Evolutionary conservation across 37 sponge, comb jelly and placozoan genomes (phyloP).

Genomic region (Ephydatia muelleri): DNA sequence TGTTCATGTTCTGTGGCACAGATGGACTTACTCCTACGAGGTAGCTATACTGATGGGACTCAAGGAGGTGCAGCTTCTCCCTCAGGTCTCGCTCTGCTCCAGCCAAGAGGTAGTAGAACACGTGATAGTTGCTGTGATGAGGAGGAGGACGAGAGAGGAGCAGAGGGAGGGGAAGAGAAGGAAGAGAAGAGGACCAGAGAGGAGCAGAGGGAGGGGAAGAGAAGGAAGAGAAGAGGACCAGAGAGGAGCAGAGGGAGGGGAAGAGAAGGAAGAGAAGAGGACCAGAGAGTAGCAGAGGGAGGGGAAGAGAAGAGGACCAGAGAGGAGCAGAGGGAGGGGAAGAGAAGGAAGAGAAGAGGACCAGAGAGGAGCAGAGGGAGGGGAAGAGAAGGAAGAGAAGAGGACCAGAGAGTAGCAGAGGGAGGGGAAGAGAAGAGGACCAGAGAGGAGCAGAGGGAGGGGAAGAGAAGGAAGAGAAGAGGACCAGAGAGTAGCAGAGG

Average conservation of each 20-base stretch:
- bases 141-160: not conserved
- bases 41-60: constrained; percentile 66
- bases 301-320: not conserved
- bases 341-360: not conserved
- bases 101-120: constrained; percentile 94
- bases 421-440: not conserved
- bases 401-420: no score
- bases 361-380: not conserved
- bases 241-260: not conserved
- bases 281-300: not conserved
- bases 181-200: not conserved
- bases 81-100: constrained; percentile 73
- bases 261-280: not conserved
- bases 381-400: not conserved
- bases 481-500: not conserved
- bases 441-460: not conserved
- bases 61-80: constrained; percentile 48
- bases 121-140: constrained; percentile 89
- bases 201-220: not conserved
- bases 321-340: not conserved
- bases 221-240: not conserved
- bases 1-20: not conserved
- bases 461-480: not conserved
- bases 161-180: not conserved
- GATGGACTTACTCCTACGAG: constrained; percentile 36